A percentile compares a stretch with the other conserved stretches of the same genome.
Evolutionary conservation across 2,888 invertebrate genomes (phyloP).

Genomic region (Eilema sororculum): DNA sequence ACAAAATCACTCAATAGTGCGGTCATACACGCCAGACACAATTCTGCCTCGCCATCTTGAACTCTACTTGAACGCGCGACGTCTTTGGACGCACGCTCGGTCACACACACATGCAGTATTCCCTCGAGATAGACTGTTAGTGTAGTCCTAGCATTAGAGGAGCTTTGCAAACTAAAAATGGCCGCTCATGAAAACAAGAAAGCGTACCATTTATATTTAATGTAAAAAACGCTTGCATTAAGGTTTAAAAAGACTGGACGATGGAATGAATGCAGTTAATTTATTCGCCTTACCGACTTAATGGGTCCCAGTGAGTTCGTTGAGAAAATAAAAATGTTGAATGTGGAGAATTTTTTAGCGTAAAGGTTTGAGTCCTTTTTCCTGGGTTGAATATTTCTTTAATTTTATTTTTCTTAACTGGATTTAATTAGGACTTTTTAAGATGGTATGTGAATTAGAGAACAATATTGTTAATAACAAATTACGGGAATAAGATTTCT

Average conservation of each 20-base stretch:
- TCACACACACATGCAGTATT: too few relatives aligned
- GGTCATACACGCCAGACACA: too few relatives aligned
- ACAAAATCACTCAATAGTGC: too few relatives aligned
- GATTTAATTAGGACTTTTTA: conserved; percentile 8
- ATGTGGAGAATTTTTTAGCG: conserved; percentile 21
- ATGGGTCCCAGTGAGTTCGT: conserved; percentile 26
- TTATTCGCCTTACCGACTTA: conserved; percentile 44
- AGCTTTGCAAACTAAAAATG: background rate
- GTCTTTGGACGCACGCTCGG: too few relatives aligned
- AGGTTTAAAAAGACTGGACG: conserved; percentile 25
- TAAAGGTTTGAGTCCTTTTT: conserved; percentile 2
- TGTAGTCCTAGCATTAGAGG: too few relatives aligned
- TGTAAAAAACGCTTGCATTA: conserved; percentile 25
- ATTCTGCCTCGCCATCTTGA: too few relatives aligned
- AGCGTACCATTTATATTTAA: conserved; percentile 16
- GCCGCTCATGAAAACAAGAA: conserved; percentile 8
- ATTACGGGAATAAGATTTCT: too few relatives aligned
- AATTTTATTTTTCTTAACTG: background rate
- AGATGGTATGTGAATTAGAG: background rate
- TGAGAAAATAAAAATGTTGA: conserved; percentile 25
- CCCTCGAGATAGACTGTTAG: too few relatives aligned
- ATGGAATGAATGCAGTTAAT: conserved; percentile 39
- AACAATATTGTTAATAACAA: background rate
- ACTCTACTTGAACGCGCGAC: too few relatives aligned
- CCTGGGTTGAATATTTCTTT: background rate